These are phyloP conservation scores for Lytechinus variegatus DNA, from an alignment of 35 echinoderm and acorn worm species.

Conservation along the genomic window DNA sequence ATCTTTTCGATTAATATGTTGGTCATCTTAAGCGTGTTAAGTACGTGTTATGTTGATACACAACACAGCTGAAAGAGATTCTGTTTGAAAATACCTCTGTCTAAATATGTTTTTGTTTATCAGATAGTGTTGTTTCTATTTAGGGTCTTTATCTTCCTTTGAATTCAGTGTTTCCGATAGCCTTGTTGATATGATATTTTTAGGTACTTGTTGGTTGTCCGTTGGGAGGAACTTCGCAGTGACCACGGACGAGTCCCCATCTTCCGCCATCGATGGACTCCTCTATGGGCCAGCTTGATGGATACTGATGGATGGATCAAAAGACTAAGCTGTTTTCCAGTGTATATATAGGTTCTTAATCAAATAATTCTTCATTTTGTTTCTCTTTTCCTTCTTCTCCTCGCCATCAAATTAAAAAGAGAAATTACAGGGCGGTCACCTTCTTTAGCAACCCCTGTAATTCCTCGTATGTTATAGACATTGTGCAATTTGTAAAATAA, in stretches of 20 bases:
- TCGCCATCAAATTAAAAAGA: too few species aligned
- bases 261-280: neutral
- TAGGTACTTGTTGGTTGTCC: neutral
- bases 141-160: neutral
- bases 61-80: too few species aligned
- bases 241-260: neutral
- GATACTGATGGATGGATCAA: neutral
- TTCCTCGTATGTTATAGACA: too few species aligned
- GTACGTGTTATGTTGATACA: too few species aligned
- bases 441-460: too few species aligned
- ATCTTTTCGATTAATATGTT: neutral
- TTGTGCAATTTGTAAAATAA: too few species aligned
- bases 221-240: neutral
- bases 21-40: too few species aligned
- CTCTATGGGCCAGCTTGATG: neutral
- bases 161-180: neutral
- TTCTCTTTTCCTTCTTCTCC: too few species aligned
- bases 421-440: too few species aligned
- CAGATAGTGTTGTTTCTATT: neutral
- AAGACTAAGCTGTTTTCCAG: neutral
- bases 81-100: neutral
- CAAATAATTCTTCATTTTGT: too few species aligned
- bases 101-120: neutral
- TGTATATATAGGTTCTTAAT: too few species aligned
- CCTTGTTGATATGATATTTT: constrained; percentile 4